Evolutionary conservation across 2,797 vertebrate genomes (phyloP).

Genomic region (Heliangelus exortis): DNA sequence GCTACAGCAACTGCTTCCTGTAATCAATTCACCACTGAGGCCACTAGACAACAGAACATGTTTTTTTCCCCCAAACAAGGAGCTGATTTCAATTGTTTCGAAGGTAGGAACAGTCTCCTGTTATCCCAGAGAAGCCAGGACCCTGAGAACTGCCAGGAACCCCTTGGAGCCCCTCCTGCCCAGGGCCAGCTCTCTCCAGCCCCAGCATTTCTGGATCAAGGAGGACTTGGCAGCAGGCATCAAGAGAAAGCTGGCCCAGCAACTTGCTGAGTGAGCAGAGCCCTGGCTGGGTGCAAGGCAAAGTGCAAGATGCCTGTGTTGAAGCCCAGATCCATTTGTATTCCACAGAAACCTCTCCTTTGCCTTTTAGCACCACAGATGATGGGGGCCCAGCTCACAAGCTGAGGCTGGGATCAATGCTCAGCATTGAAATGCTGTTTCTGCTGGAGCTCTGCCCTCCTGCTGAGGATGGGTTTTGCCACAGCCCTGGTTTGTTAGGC

Average conservation of each 20-base stretch:
- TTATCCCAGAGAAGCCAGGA: neutral
- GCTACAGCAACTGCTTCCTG: neutral
- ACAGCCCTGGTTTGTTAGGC: neutral
- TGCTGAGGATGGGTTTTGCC: neutral
- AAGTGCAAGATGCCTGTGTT: neutral
- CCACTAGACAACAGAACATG: neutral
- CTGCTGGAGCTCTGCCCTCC: neutral
- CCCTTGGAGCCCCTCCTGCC: neutral
- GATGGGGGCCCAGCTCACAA: neutral
- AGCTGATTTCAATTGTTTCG: neutral
- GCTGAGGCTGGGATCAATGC: neutral
- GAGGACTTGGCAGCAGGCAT: neutral
- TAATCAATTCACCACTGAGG: neutral
- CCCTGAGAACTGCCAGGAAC: neutral
- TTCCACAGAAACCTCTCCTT: neutral
- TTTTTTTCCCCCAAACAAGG: conserved; percentile 8
- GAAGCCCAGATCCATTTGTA: neutral
- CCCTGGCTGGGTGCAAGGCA: neutral
- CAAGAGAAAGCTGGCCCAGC: neutral
- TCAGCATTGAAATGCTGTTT: neutral
- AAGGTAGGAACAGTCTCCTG: neutral
- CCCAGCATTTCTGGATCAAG: neutral
- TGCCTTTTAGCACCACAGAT: neutral
- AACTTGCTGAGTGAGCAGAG: neutral
- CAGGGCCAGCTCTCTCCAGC: neutral